phyloP scores from a whole-genome alignment of 2,888 invertebrate genomes.

The Drosophila heteroneura region DNA sequence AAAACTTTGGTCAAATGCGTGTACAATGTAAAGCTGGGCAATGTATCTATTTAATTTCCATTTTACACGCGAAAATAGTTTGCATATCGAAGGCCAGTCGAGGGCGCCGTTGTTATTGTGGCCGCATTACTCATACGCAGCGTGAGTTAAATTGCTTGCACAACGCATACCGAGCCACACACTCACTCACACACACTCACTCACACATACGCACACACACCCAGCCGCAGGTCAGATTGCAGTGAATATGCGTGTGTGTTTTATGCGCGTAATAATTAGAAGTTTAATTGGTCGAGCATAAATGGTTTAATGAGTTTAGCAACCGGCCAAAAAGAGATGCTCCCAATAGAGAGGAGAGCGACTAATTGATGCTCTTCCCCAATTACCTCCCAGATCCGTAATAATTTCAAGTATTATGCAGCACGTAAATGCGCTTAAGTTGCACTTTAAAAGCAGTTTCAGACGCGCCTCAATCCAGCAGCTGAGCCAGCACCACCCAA shows the following conservation, averaged over 20 bases:
- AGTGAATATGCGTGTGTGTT: conserved; percentile 1
- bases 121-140: conserved; percentile 67
- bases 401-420: conserved; percentile 56
- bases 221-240: conserved; percentile 47
- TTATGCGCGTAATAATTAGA: conserved; percentile 56
- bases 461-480: background rate
- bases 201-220: background rate
- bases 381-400: background rate
- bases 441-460: conserved; percentile 50
- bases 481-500: background rate
- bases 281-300: conserved; percentile 68
- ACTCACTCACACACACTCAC: background rate
- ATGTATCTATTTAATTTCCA: conserved; percentile 73
- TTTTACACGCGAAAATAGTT: conserved; percentile 76
- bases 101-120: conserved; percentile 22
- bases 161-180: conserved; percentile 5
- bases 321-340: conserved; percentile 19
- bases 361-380: conserved; percentile 21
- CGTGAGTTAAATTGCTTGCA: conserved; percentile 50
- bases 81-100: conserved; percentile 44
- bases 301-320: conserved; percentile 55
- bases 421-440: conserved; percentile 63
- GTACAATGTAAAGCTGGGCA: conserved; percentile 13
- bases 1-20: conserved; percentile 32
- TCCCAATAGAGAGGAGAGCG: background rate